Conservation (phyloP, 2,797 vertebrate genomes). For the Paguma larvata region DNA sequence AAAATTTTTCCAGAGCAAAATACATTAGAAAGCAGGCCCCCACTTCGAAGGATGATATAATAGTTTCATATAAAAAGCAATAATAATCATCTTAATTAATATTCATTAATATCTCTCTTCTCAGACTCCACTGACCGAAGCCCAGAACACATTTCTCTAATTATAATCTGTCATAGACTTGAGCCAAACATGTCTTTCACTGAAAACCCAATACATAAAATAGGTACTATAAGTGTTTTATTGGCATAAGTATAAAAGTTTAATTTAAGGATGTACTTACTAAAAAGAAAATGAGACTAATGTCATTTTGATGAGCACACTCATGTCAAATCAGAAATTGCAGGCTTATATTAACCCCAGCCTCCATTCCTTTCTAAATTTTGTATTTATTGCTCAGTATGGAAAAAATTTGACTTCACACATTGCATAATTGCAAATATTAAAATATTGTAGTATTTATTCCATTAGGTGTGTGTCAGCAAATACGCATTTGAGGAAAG, state of each 20-base stretch:
- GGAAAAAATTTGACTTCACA: not conserved
- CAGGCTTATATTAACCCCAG: not conserved
- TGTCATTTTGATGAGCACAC: not conserved
- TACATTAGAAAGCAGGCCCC: not conserved
- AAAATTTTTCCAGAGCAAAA: not conserved
- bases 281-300: not conserved
- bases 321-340: constrained; percentile 6
- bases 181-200: not conserved
- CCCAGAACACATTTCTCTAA: not conserved
- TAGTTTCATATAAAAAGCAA: not conserved
- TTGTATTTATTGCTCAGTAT: constrained; percentile 70
- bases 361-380: constrained; percentile 46
- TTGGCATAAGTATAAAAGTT: not conserved
- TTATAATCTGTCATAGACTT: not conserved
- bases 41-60: not conserved
- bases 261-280: not conserved
- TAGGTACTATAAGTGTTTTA: not conserved
- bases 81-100: not conserved
- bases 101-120: not conserved
- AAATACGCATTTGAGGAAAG: not conserved
- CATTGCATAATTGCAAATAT: not conserved
- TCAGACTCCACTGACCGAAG: not conserved
- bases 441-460: not conserved
- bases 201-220: not conserved
- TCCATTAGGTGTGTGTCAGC: not conserved